Conservation (phyloP, 1,140 invertebrate species). For the Ceratoteleas bidentatus region DNA sequence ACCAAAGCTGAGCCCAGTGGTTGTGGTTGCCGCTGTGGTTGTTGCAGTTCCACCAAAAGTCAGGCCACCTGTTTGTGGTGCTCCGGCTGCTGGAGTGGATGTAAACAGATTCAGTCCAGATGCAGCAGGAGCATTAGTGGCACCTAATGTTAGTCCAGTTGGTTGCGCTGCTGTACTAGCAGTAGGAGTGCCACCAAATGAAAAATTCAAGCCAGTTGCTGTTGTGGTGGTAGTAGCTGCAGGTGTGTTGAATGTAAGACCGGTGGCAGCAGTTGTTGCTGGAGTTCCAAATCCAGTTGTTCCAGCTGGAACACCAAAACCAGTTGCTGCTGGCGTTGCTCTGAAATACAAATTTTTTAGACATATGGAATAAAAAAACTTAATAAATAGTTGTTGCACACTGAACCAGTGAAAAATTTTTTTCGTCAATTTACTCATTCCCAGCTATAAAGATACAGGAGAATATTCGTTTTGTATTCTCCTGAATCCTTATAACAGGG, state of each 20-base stretch:
- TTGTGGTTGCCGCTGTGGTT: constrained; percentile 32
- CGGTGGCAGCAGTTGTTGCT: constrained; percentile 6
- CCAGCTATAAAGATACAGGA: too few species aligned
- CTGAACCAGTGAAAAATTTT: too few species aligned
- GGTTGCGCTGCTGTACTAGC: constrained; percentile 28
- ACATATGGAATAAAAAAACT: too few species aligned
- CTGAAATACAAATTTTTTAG: too few species aligned
- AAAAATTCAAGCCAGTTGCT: constrained; percentile 27
- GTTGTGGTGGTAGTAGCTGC: constrained; percentile 1
- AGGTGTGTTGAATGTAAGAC: constrained; percentile 24
- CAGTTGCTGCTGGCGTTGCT: neutral
- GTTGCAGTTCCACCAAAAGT: constrained; percentile 20
- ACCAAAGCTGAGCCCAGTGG: constrained; percentile 53
- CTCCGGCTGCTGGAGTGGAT: constrained; percentile 8
- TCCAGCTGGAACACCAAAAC: constrained; percentile 2
- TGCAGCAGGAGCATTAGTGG: constrained; percentile 10
- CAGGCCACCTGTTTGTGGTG: constrained; percentile 12
- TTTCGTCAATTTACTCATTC: too few species aligned
- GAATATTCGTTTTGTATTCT: too few species aligned
- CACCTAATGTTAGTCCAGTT: constrained; percentile 1
- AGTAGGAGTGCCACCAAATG: constrained; percentile 27
- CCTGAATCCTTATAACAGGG: too few species aligned
- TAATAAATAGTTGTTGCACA: too few species aligned
- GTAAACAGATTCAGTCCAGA: constrained; percentile 31
- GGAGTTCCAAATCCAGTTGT: constrained; percentile 22